Conservation (phyloP, 2,797 vertebrate species). For the Podarcis lilfordi region DNA sequence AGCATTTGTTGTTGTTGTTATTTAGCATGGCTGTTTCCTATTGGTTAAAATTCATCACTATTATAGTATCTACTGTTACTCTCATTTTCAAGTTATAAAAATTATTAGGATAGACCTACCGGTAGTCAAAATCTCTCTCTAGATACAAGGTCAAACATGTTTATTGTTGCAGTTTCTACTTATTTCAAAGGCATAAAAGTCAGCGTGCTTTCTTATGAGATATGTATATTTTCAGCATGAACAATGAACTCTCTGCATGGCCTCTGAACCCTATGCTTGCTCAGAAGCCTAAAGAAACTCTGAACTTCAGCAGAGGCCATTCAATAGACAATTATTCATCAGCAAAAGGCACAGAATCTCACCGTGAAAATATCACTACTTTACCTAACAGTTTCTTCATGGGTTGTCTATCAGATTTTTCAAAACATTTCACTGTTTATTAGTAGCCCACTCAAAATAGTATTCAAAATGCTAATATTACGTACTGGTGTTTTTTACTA, state of each 20-base stretch:
- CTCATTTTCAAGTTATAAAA: constrained; percentile 21
- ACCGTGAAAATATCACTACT: constrained; percentile 35
- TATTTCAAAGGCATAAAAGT: constrained; percentile 49
- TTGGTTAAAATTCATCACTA: constrained; percentile 49
- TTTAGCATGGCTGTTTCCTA: constrained; percentile 16
- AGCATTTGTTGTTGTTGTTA: not conserved
- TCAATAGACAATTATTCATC: constrained; percentile 66
- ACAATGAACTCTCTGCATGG: constrained; percentile 73
- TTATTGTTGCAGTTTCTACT: constrained; percentile 52
- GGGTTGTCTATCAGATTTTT: constrained; percentile 39
- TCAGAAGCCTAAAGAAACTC: constrained; percentile 75
- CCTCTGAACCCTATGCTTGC: constrained; percentile 77
- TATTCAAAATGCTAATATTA: constrained; percentile 55
- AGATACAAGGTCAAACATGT: constrained; percentile 32
- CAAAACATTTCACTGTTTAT: constrained; percentile 56
- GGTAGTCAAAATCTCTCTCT: constrained; percentile 34
- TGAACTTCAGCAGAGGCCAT: constrained; percentile 67
- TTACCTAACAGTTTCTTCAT: constrained; percentile 41
- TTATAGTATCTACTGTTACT: not conserved
- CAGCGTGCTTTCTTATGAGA: constrained; percentile 59
- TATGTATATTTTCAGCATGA: constrained; percentile 73
- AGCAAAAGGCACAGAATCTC: constrained; percentile 51
- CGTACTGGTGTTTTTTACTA: constrained; percentile 49
- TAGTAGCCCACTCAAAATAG: constrained; percentile 46
- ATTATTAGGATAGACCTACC: constrained; percentile 35